A percentile compares a stretch with the other conserved stretches of the same genome.
These are phyloP conservation scores for Axea sp. DNA, from an alignment of 2,888 invertebrate genomes.

Conservation along the genomic window DNA sequence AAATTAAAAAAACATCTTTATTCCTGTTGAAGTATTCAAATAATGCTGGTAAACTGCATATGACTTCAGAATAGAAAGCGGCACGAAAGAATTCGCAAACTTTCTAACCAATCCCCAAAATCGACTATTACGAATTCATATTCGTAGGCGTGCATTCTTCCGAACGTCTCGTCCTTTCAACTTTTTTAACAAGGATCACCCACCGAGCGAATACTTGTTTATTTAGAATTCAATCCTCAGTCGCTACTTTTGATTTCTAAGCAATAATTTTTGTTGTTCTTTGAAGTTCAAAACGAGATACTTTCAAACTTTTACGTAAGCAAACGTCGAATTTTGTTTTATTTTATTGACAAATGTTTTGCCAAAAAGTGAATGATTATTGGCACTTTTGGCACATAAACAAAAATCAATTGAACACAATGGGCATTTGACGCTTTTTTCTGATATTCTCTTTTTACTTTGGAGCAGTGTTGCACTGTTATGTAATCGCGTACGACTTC, in stretches of 20 bases:
- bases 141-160: slow-evolving; percentile 30
- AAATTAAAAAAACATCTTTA: slow-evolving; percentile 47
- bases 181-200: slow-evolving; percentile 23
- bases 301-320: neutral
- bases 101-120: slow-evolving; percentile 53
- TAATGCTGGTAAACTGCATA: slow-evolving; percentile 45
- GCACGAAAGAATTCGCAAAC: slow-evolving; percentile 41
- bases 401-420: slow-evolving; percentile 11
- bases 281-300: neutral
- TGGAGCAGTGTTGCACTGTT: neutral
- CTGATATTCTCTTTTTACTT: neutral
- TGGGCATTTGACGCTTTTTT: slow-evolving; percentile 8
- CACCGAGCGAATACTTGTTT: slow-evolving; percentile 12
- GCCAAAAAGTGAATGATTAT: neutral
- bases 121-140: slow-evolving; percentile 51
- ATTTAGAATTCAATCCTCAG: slow-evolving; percentile 37
- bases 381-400: slow-evolving; percentile 1
- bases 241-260: neutral
- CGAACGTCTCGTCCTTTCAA: slow-evolving; percentile 15
- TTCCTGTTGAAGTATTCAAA: slow-evolving; percentile 35
- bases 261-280: slow-evolving; percentile 7
- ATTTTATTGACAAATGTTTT: slow-evolving; percentile 2
- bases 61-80: slow-evolving; percentile 39
- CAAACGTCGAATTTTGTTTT: neutral
- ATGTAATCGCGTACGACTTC: neutral